Conservation (phyloP, 2,113 vertebrate genomes). For the Regulus satrapa region DNA sequence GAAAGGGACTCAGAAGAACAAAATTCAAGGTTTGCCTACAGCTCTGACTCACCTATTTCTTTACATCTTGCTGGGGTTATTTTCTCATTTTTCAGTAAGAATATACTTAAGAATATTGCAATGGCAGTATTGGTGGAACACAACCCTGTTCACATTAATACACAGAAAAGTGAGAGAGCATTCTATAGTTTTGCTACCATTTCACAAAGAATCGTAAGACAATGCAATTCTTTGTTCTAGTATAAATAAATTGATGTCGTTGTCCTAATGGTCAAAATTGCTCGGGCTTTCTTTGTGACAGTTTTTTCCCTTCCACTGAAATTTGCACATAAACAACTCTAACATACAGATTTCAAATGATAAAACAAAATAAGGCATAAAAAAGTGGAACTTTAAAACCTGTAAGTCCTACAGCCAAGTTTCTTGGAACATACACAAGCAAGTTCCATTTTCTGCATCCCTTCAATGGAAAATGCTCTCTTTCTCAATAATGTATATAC, state of each 20-base stretch:
- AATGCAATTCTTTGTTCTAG: not conserved
- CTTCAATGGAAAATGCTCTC: not conserved
- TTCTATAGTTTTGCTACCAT: not conserved
- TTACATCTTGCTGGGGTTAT: not conserved
- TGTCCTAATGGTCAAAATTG: not conserved
- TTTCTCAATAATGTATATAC: not conserved
- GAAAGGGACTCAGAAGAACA: not conserved
- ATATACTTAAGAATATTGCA: not conserved
- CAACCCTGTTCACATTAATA: not conserved
- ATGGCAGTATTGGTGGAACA: not conserved
- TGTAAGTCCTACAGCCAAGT: not conserved
- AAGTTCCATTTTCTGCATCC: not conserved
- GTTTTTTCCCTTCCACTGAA: not conserved
- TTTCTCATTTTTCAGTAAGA: not conserved
- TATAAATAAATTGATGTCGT: not conserved
- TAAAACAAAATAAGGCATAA: not conserved
- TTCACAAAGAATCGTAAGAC: not conserved
- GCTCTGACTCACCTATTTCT: not conserved
- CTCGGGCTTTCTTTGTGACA: not conserved
- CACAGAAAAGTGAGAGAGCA: not conserved
- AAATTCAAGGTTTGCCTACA: not conserved
- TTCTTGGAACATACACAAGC: not conserved
- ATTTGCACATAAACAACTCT: not conserved
- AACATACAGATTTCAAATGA: not conserved
- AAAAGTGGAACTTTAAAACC: not conserved